Evolutionary conservation across 2,888 invertebrate species (phyloP).

Genomic region (Mesorhabditis spiculigera): DNA sequence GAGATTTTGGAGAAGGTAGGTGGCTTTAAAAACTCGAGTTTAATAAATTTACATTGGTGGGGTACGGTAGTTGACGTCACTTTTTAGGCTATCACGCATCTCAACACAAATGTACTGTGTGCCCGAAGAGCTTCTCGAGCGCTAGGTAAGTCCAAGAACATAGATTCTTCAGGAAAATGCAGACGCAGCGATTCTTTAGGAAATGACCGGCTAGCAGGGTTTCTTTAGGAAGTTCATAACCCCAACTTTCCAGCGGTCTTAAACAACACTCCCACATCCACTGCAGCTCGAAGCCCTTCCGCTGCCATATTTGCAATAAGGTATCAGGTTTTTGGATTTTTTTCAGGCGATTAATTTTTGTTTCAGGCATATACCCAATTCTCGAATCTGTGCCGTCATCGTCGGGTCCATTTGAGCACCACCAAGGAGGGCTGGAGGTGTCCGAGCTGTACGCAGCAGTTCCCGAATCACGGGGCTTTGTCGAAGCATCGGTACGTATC

Average conservation of each 20-base stretch:
- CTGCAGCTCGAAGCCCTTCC: conserved; percentile 86
- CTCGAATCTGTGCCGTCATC: conserved; percentile 98
- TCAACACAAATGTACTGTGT: conserved; percentile 88
- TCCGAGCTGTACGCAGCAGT: conserved; percentile 59
- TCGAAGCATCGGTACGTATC: conserved; percentile 76
- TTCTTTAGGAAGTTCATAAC: too few species aligned
- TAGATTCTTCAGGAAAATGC: not conserved
- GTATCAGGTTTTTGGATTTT: not conserved
- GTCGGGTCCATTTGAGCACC: conserved; percentile 87
- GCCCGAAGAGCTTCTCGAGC: conserved; percentile 96
- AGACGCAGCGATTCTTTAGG: not conserved
- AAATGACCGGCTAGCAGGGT: not conserved
- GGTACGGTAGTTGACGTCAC: too few species aligned
- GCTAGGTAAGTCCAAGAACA: conserved; percentile 62
- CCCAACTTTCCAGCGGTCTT: conserved; percentile 72
- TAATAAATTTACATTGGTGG: conserved; percentile 12
- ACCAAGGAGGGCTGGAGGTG: conserved; percentile 11
- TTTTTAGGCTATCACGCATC: not conserved
- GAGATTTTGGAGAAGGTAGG: conserved; percentile 12
- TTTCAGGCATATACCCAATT: conserved; percentile 91
- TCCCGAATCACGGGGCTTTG: conserved; percentile 83
- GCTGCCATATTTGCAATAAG: conserved; percentile 75
- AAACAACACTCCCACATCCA: conserved; percentile 99
- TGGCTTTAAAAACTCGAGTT: conserved; percentile 26
- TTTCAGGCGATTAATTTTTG: not conserved